These are phyloP conservation scores for Zaprionus ghesquierei DNA, from an alignment of 1,140 invertebrate species.

Conservation along the genomic window DNA sequence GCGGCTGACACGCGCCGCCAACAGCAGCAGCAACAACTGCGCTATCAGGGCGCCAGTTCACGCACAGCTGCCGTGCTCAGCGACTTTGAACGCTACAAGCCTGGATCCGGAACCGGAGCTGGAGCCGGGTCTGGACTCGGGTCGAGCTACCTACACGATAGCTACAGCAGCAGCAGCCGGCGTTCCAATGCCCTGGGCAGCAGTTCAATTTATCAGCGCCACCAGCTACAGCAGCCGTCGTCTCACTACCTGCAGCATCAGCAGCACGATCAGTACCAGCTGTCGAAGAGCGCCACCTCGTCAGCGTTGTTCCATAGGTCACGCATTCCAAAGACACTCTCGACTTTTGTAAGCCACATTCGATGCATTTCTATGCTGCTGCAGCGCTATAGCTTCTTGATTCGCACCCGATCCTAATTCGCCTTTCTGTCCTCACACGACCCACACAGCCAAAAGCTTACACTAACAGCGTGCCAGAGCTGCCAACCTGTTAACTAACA, in stretches of 20 bases:
- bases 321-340: conserved; percentile 83
- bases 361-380: conserved; percentile 21
- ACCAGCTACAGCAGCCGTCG: conserved; percentile 38
- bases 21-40: conserved; percentile 42
- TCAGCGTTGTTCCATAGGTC: conserved; percentile 81
- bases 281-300: conserved; percentile 78
- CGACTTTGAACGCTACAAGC: conserved; percentile 70
- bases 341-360: conserved; percentile 81
- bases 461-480: conserved; percentile 30
- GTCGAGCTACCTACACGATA: conserved; percentile 63
- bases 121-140: conserved; percentile 15
- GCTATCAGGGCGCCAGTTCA: conserved; percentile 68
- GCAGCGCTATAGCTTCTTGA: conserved; percentile 56
- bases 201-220: conserved; percentile 59
- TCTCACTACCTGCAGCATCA: conserved; percentile 69
- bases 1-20: conserved; percentile 62
- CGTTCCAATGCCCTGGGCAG: conserved; percentile 47
- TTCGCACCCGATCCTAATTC: conserved; percentile 18
- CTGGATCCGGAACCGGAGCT: conserved; percentile 5
- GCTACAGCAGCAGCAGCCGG: conserved; percentile 52
- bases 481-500: conserved; percentile 58
- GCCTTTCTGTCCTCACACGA: neutral
- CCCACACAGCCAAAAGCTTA: conserved; percentile 16
- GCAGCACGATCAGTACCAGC: conserved; percentile 70
- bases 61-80: conserved; percentile 74